These are phyloP conservation scores for Pagetopsis macropterus DNA, from an alignment of 2,797 vertebrate genomes.

Conservation along the genomic window DNA sequence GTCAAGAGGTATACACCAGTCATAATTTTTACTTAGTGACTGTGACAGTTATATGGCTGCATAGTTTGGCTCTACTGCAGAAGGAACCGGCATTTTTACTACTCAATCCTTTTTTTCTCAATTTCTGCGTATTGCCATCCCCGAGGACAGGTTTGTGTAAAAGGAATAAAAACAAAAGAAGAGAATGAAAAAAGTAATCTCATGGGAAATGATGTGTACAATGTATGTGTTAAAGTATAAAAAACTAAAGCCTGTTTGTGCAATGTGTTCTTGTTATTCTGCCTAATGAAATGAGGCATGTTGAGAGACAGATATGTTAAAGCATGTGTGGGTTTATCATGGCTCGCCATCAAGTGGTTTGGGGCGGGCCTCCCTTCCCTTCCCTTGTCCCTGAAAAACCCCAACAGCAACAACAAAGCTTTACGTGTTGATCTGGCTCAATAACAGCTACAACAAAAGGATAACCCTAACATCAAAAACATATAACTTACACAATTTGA, in stretches of 20 bases:
- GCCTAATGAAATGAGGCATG: slow-evolving; percentile 26
- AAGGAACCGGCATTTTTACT: slow-evolving; percentile 66
- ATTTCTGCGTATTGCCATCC: slow-evolving; percentile 26
- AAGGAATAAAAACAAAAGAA: slow-evolving; percentile 24
- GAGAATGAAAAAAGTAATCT: slow-evolving; percentile 13
- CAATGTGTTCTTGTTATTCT: slow-evolving; percentile 43
- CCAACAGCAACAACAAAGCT: slow-evolving; percentile 31
- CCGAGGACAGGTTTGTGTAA: slow-evolving; percentile 1
- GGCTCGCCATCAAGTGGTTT: slow-evolving; percentile 39
- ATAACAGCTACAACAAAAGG: slow-evolving; percentile 8
- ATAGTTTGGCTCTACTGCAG: slow-evolving; percentile 61
- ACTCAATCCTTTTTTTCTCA: slow-evolving; percentile 46
- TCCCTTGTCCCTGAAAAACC: neutral
- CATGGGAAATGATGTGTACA: slow-evolving; percentile 20
- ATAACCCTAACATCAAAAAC: slow-evolving; percentile 6
- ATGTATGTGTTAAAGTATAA: neutral
- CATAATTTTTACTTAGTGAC: slow-evolving; percentile 70
- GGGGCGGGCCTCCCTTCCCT: slow-evolving; percentile 19
- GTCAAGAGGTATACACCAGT: slow-evolving; percentile 71
- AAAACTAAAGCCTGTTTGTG: slow-evolving; percentile 26
- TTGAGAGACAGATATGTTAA: slow-evolving; percentile 28
- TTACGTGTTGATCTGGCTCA: slow-evolving; percentile 14
- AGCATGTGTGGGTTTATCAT: slow-evolving; percentile 41
- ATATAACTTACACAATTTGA: neutral
- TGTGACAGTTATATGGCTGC: slow-evolving; percentile 72